Percentiles rank a stretch among this genome's conserved stretches.
Evolutionary conservation across 2,113 vertebrate species (phyloP).

Genomic region (Mustela nigripes): DNA sequence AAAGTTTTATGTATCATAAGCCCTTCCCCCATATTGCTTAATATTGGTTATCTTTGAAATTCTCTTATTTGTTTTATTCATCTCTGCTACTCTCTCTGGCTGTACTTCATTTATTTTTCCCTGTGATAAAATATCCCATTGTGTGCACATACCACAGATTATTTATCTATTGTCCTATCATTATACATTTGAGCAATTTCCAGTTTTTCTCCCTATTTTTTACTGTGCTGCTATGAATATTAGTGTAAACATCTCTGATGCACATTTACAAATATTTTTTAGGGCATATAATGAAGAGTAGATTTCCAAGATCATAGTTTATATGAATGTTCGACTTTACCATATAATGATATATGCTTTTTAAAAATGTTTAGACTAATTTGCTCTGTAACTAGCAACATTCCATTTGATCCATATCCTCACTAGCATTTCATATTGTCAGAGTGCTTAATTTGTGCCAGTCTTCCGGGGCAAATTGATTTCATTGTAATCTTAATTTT

Average conservation of each 20-base stretch:
- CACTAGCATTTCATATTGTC: neutral
- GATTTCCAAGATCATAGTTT: neutral
- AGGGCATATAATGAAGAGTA: neutral
- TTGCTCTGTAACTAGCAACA: neutral
- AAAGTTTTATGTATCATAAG: neutral
- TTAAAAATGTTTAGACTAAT: neutral
- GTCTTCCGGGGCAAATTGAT: neutral
- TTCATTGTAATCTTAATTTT: neutral
- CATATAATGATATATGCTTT: neutral
- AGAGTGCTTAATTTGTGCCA: neutral
- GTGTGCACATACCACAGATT: neutral
- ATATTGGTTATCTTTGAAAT: slow-evolving; percentile 20
- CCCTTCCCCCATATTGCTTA: neutral
- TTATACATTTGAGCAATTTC: neutral
- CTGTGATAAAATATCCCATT: neutral
- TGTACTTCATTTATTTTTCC: neutral
- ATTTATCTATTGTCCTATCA: neutral
- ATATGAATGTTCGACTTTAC: neutral
- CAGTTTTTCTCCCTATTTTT: neutral
- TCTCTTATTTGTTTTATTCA: neutral
- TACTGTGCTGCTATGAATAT: neutral
- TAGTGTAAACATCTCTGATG: neutral
- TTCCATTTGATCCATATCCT: neutral
- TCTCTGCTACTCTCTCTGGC: neutral
- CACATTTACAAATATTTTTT: neutral